These are phyloP conservation scores for Columba guinea DNA, from an alignment of 2,797 vertebrate species.

Conservation along the genomic window DNA sequence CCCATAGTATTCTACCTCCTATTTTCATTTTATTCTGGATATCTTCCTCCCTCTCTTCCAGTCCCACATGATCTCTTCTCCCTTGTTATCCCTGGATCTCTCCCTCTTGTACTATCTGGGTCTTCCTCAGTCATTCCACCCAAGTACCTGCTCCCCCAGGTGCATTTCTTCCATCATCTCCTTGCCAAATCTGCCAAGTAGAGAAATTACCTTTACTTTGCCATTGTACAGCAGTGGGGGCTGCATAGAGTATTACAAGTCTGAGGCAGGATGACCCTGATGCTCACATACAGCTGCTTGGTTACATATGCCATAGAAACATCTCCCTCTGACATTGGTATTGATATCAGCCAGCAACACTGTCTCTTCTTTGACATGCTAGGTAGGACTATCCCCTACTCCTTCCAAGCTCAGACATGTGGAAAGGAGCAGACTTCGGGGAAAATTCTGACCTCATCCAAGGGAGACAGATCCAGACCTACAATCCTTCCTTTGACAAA, in stretches of 20 bases:
- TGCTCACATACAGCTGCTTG: neutral
- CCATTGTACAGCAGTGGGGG: neutral
- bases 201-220: neutral
- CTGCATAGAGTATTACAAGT: neutral
- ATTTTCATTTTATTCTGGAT: neutral
- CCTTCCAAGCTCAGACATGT: neutral
- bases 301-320: neutral
- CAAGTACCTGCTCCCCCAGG: neutral
- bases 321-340: neutral
- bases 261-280: neutral
- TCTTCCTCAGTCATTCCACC: neutral
- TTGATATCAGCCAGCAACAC: neutral
- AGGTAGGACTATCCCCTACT: neutral
- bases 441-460: neutral
- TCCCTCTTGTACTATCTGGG: neutral
- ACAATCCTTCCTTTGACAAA: neutral
- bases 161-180: neutral
- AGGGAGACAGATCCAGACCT: neutral
- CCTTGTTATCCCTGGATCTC: neutral
- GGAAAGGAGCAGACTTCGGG: neutral
- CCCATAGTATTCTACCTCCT: neutral
- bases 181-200: neutral
- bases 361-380: neutral
- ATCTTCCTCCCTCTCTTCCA: neutral
- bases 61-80: neutral